Base-by-base conservation (phyloP, 2,888 invertebrate species). In the Caradrina kadenii region DNA sequence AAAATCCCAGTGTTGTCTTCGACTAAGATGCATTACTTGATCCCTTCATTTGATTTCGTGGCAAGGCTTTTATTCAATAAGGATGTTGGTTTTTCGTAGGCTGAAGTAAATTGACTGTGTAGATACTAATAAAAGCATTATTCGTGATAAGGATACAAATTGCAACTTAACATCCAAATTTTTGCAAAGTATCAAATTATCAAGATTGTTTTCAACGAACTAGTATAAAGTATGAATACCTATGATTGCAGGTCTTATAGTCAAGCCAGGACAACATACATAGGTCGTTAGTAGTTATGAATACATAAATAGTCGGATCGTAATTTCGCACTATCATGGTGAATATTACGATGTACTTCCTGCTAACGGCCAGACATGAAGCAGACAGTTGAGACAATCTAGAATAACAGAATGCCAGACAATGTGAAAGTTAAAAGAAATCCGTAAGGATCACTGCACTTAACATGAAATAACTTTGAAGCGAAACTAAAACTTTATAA, bases 391-490 rank as follows among this genome's bases (percentile, higher is more conserved):
- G 69, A 74, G 63, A 84, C 70, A 61, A 52, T 61, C 69, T 71
- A 73, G 61, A 84, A 72, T 69, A 67, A 66, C 68, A 53, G 64
- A 73, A 73, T 69, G 78, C 68, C 64, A 82, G 71, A 82, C 85
- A 76, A 72, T 75, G 79, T 85, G 85, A 82, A 85, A 83, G 83
- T 80, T 68, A 2, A 73, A 69, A 69, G 73, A 82, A 80, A 76
- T 76, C 65, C 22, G 66, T 63, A 82, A 76, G 63, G 73, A 80
- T 73, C 60, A 68, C 67, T 63, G 45, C 45, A 45, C 45, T 77
- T 58, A 69, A 52, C 35, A 49, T 19, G 45, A 50, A 65, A 31
- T 69, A 73, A 64, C 53, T 21, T 35, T 64, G 63, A 72, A 63
- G 60, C 35, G 63, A 61, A 76, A 53, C 63, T 58, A 45, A 73